Evolutionary conservation across 2,113 vertebrate species (phyloP), one percentile per base, ranked within the genome.

Genomic region (Antechinus stuartii): DNA sequence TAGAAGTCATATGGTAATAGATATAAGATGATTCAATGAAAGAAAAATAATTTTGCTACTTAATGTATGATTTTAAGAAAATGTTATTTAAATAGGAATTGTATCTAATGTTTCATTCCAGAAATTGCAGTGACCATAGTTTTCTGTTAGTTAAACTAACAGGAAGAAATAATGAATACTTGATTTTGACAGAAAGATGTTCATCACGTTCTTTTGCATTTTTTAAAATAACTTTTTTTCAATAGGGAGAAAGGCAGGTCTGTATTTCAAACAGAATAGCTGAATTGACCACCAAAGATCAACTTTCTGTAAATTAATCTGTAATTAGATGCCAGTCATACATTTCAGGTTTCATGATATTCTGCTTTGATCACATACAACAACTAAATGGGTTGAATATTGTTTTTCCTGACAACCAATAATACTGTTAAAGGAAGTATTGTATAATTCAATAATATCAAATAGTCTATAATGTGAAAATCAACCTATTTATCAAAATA

Each of bases 281-380:
- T 94, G 76, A 95, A 97, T 93, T 95, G 56, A 97, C 57, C 92
- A 23, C 27, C 93, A 96, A 57, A 96, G n/a, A 94, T 96, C 57
- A 55, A 54, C 94, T 97, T 98, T 95, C 3, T 96, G 14, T 92
- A 89, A 55, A 54, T 92, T 94, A 97, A 97, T 91, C 26, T 93
- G 30, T 2, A 93, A 94, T 91, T 96, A 97, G 96, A 93, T 76
- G 90, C 22, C 95, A 68, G 76, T 93, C 23, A 92, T 92, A 89
- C 2, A 97, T 94, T 95, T 95, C 76, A 97, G 47, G 56, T 57
- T 91, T 91, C 94, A 54, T 89, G 91, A 54, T 96, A 93, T 97
- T 89, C 57, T 89, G 90, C 26, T 98, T 97, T 93, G 91, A 96
- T 94, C 93, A 96, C 47, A 76, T 94, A 56, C 95, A 94, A 76